A percentile compares a stretch with the other conserved stretches of the same genome.
Conservation (phyloP, 2,797 vertebrate genomes). For the Sebastes matsubarae region DNA sequence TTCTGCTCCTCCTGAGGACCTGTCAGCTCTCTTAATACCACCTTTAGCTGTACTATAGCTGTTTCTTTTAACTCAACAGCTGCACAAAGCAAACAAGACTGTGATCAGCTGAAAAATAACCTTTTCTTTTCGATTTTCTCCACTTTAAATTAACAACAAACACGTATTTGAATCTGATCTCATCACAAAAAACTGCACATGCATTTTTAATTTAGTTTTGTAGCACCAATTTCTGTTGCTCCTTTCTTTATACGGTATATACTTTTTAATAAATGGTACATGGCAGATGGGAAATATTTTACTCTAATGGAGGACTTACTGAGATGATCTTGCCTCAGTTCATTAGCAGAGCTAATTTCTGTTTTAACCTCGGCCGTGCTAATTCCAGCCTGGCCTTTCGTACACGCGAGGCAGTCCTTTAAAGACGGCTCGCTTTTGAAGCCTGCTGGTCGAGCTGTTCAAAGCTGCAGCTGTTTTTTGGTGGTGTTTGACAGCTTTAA, state of each 20-base stretch:
- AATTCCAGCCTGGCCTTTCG: slow-evolving; percentile 82
- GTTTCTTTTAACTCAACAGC: neutral
- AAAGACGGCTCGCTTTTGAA: slow-evolving; percentile 84
- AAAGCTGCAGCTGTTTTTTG: slow-evolving; percentile 88
- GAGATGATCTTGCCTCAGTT: slow-evolving; percentile 53
- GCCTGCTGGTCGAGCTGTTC: slow-evolving; percentile 84
- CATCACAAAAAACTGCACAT: neutral
- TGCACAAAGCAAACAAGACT: neutral
- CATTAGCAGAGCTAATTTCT: slow-evolving; percentile 75
- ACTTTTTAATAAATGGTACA: slow-evolving; percentile 15
- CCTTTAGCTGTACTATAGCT: neutral
- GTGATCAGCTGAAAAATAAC: neutral
- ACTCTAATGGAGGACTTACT: slow-evolving; percentile 23
- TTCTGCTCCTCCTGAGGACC: slow-evolving; percentile 8
- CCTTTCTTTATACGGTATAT: neutral
- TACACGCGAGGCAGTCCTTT: slow-evolving; percentile 80
- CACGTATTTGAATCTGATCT: neutral
- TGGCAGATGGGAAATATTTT: slow-evolving; percentile 10
- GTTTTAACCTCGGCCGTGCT: slow-evolving; percentile 73
- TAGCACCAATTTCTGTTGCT: neutral
- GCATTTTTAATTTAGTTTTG: neutral
- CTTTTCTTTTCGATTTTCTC: neutral
- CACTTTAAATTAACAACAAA: neutral
- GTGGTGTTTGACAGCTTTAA: slow-evolving; percentile 88
- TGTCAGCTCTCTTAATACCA: slow-evolving; percentile 8